phyloP scores from a whole-genome alignment of 1,140 invertebrate species.

The Drosophila sp. region DNA sequence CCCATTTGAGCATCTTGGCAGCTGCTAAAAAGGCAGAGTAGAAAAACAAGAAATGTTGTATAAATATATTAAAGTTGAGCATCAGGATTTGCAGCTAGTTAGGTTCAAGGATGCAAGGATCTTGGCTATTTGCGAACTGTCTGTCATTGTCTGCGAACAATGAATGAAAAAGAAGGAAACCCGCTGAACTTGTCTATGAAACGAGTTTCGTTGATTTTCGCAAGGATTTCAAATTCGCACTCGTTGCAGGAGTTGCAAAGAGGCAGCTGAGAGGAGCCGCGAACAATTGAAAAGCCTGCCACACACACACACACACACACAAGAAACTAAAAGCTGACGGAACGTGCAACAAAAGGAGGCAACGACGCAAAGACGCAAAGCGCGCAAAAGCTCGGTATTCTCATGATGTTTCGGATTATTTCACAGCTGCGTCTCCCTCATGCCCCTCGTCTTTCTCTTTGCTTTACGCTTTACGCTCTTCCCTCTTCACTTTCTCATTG shows the following conservation, averaged over 20 bases:
- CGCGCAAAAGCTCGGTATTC: not conserved
- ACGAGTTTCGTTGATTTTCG: slow-evolving; percentile 41
- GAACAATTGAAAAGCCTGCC: slow-evolving; percentile 19
- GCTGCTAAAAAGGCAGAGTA: slow-evolving; percentile 41
- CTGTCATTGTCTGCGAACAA: slow-evolving; percentile 16
- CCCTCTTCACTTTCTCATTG: not conserved
- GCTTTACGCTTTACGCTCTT: too few relatives aligned
- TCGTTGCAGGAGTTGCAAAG: slow-evolving; percentile 3
- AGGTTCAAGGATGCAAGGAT: slow-evolving; percentile 3
- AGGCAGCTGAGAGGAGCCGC: slow-evolving; percentile 27
- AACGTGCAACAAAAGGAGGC: slow-evolving; percentile 1
- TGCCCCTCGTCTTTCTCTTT: not conserved
- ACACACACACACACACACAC: too few relatives aligned
- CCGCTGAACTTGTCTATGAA: slow-evolving; percentile 42
- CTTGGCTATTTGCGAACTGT: slow-evolving; percentile 35
- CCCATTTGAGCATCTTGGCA: slow-evolving; percentile 83
- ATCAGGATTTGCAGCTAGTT: not conserved
- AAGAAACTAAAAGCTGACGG: slow-evolving; percentile 5
- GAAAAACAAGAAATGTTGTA: slow-evolving; percentile 26
- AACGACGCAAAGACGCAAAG: not conserved
- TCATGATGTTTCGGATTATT: not conserved
- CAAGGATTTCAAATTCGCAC: slow-evolving; percentile 66
- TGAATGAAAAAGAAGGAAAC: slow-evolving; percentile 33
- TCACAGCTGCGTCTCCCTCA: not conserved
- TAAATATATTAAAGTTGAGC: slow-evolving; percentile 12